Percentiles rank a stretch among this genome's conserved stretches.
phyloP scores from a whole-genome alignment of 1,140 invertebrate species.

The Nasonia giraulti region DNA sequence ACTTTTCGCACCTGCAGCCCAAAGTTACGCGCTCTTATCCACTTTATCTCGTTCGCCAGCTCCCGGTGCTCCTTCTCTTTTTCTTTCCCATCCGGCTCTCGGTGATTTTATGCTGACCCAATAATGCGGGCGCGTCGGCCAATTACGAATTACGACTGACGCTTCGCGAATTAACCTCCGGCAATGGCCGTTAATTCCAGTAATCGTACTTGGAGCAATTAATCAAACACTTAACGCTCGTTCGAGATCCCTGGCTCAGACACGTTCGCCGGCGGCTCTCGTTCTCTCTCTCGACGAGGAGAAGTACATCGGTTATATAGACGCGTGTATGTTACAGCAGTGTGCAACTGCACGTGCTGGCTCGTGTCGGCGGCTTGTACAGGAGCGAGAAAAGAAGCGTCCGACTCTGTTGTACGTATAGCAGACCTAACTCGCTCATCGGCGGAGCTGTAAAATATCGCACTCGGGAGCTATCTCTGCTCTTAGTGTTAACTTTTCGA shows the following conservation, averaged over 20 bases:
- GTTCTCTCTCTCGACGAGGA: not conserved
- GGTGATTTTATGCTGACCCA: constrained; percentile 51
- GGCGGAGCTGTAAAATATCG: constrained; percentile 30
- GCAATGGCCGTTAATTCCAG: constrained; percentile 53
- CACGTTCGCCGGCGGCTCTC: not conserved
- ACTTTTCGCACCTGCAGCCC: not conserved
- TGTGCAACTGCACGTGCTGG: not conserved
- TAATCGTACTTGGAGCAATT: constrained; percentile 56
- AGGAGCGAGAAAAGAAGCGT: not conserved
- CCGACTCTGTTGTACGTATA: too few species aligned
- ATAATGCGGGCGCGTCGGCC: constrained; percentile 42
- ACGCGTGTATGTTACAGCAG: not conserved
- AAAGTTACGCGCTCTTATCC: not conserved
- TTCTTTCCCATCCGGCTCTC: not conserved
- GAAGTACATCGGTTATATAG: not conserved
- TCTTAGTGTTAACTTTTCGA: too few species aligned
- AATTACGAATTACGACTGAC: constrained; percentile 51
- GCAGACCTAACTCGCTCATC: not conserved
- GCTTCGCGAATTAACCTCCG: constrained; percentile 54
- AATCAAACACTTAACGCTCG: constrained; percentile 57
- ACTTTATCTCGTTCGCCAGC: not conserved
- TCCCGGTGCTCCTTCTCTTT: not conserved
- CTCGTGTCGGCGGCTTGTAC: not conserved
- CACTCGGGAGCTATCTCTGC: not conserved
- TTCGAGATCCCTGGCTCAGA: constrained; percentile 40